Evolutionary conservation across 2,888 invertebrate genomes (phyloP).

Genomic region (Abrostola triplasia): DNA sequence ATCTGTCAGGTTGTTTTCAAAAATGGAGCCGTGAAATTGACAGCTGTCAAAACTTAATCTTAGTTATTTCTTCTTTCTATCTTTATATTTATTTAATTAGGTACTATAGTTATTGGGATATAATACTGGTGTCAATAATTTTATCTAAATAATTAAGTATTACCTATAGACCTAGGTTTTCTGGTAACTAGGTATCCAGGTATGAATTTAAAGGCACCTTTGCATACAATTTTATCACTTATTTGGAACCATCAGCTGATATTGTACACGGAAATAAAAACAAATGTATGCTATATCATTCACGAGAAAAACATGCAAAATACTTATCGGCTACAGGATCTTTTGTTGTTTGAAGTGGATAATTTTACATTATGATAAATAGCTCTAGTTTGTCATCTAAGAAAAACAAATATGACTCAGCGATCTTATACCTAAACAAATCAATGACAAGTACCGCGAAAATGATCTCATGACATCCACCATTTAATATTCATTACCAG

Average conservation of each 20-base stretch:
- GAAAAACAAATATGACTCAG: slow-evolving; percentile 38
- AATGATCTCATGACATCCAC: slow-evolving; percentile 44
- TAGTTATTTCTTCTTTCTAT: too few relatives aligned
- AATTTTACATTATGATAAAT: neutral
- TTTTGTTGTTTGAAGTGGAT: neutral
- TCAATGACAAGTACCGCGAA: slow-evolving; percentile 29
- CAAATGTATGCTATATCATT: neutral
- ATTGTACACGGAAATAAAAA: neutral
- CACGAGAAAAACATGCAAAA: neutral
- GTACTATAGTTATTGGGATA: too few relatives aligned
- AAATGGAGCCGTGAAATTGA: neutral
- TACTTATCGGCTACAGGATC: neutral
- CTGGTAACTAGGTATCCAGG: too few relatives aligned
- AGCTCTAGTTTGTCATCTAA: slow-evolving; percentile 1
- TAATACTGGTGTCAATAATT: too few relatives aligned
- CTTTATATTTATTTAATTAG: too few relatives aligned
- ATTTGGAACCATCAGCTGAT: too few relatives aligned
- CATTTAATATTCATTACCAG: slow-evolving; percentile 41
- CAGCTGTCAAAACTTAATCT: too few relatives aligned
- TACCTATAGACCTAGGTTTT: too few relatives aligned
- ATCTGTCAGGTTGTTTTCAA: neutral
- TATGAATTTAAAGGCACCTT: too few relatives aligned
- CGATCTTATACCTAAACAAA: slow-evolving; percentile 25
- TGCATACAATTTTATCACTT: too few relatives aligned
- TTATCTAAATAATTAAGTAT: too few relatives aligned